phyloP scores from a whole-genome alignment of 2,797 vertebrate species.

The Acrocephalus scirpaceus region DNA sequence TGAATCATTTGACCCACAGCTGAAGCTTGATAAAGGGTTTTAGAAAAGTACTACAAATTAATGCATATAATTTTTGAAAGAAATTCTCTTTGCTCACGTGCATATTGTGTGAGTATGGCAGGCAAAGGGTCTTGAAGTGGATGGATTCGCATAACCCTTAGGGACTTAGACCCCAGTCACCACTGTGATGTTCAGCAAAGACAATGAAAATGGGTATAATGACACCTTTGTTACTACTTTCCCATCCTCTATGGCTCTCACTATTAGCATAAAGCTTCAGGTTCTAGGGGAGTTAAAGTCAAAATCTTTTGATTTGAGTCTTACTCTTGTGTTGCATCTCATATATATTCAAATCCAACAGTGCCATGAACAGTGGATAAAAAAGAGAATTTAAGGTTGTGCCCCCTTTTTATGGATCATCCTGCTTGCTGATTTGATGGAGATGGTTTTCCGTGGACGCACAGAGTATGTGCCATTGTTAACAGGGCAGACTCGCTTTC shows the following conservation, averaged over 20 bases:
- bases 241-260: background rate
- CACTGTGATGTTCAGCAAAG: background rate
- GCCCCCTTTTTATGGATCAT: background rate
- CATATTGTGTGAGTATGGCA: background rate
- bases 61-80: background rate
- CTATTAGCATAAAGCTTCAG: background rate
- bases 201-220: background rate
- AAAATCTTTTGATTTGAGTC: background rate
- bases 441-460: background rate
- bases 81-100: background rate
- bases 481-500: background rate
- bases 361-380: background rate
- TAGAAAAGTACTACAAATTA: conserved; percentile 29
- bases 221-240: background rate
- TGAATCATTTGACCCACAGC: conserved; percentile 53
- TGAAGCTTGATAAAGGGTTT: conserved; percentile 41
- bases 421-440: background rate
- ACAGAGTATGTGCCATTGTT: background rate
- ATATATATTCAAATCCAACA: background rate
- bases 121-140: background rate
- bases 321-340: background rate
- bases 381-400: background rate
- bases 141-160: background rate
- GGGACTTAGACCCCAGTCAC: too few relatives aligned
- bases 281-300: background rate